Percentiles rank a stretch among this genome's conserved stretches.
Conservation (phyloP, 2,888 invertebrate species). For the Mythimna impura region DNA sequence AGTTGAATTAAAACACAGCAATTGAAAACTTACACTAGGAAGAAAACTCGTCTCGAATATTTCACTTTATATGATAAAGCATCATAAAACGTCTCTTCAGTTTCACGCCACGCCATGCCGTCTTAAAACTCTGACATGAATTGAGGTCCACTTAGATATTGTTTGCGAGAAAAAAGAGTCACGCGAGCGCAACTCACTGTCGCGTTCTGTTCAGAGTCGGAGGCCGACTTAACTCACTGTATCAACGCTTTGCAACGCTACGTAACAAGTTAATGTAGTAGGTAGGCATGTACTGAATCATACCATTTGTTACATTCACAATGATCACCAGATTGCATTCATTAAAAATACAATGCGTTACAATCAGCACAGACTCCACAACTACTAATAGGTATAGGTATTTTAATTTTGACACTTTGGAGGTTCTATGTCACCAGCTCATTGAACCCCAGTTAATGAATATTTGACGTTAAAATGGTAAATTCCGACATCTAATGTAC, state of each 20-base stretch:
- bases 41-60: constrained; percentile 65
- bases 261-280: constrained; percentile 25
- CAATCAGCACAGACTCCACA: constrained; percentile 31
- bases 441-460: not conserved
- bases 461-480: constrained; percentile 9
- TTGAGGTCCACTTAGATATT: constrained; percentile 41
- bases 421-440: constrained; percentile 3
- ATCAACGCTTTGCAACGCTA: constrained; percentile 42
- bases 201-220: constrained; percentile 38
- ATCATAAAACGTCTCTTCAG: constrained; percentile 64
- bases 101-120: constrained; percentile 61
- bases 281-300: constrained; percentile 37
- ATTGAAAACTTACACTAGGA: constrained; percentile 60
- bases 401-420: constrained; percentile 23
- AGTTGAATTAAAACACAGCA: constrained; percentile 13
- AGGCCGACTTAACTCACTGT: constrained; percentile 40
- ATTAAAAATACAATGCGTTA: constrained; percentile 37
- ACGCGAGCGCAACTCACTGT: constrained; percentile 51
- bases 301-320: constrained; percentile 31
- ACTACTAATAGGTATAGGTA: too few relatives aligned
- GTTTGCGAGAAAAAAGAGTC: constrained; percentile 32
- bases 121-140: constrained; percentile 37
- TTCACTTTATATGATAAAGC: constrained; percentile 65
- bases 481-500: constrained; percentile 17
- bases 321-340: constrained; percentile 40